Evolutionary conservation across 1,140 invertebrate species (phyloP).

Genomic region (Neomicropteryx cornuta): DNA sequence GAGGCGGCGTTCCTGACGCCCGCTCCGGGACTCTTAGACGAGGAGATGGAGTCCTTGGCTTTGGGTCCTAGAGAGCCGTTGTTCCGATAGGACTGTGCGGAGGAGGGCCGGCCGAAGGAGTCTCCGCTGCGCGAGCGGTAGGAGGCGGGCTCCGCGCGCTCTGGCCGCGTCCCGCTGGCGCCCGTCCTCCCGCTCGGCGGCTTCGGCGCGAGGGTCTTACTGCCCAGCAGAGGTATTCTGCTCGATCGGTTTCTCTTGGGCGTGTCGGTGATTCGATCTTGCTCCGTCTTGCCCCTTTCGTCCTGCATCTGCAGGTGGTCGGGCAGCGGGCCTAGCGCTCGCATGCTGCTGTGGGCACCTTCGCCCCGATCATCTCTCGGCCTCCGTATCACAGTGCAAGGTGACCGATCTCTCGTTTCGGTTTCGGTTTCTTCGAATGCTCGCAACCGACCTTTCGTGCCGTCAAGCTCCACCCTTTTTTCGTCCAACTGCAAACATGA

Average conservation of each 20-base stretch:
- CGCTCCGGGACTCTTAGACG: slow-evolving; percentile 18
- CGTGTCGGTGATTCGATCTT: slow-evolving; percentile 30
- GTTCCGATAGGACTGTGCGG: slow-evolving; percentile 34
- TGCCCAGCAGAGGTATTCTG: slow-evolving; percentile 56
- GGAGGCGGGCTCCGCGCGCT: slow-evolving; percentile 19
- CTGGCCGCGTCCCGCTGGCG: slow-evolving; percentile 20
- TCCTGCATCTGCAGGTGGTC: slow-evolving; percentile 15
- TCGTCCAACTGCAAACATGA: slow-evolving; percentile 57
- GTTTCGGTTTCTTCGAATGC: slow-evolving; percentile 47
- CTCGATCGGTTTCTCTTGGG: slow-evolving; percentile 48
- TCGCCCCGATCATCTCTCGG: not conserved
- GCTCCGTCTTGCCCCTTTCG: slow-evolving; percentile 26
- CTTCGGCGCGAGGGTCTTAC: slow-evolving; percentile 41
- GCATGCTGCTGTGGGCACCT: slow-evolving; percentile 19
- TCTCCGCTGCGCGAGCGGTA: slow-evolving; percentile 32
- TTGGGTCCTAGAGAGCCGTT: slow-evolving; percentile 11
- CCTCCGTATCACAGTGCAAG: no score
- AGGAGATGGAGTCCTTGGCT: slow-evolving; percentile 22
- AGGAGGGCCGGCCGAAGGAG: slow-evolving; percentile 35
- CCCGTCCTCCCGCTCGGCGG: slow-evolving; percentile 35
- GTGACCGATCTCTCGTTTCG: slow-evolving; percentile 14
- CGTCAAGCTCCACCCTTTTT: slow-evolving; percentile 69
- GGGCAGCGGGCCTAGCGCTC: slow-evolving; percentile 4
- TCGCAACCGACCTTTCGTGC: slow-evolving; percentile 60
- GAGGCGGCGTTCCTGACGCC: slow-evolving; percentile 11